Evolutionary conservation across 1,140 invertebrate genomes (phyloP).

Genomic region (Tigriopus japonicus): DNA sequence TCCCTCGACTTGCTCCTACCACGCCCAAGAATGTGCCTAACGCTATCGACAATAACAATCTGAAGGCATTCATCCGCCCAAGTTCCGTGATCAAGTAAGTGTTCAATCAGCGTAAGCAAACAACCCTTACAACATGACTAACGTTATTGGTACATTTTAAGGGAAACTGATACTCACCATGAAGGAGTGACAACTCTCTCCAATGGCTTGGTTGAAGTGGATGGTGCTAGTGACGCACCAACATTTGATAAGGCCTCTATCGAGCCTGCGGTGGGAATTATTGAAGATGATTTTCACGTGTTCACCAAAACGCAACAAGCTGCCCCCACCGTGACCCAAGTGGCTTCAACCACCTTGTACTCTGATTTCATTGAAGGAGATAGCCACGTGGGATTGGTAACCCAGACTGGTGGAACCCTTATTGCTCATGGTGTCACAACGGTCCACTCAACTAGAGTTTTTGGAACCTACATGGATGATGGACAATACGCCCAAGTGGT

Average conservation of each 20-base stretch:
- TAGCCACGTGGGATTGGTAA: slow-evolving; percentile 45
- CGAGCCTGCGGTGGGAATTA: not conserved
- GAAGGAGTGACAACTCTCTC: not conserved
- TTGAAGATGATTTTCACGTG: slow-evolving; percentile 2
- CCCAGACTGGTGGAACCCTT: slow-evolving; percentile 56
- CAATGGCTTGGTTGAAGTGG: slow-evolving; percentile 1
- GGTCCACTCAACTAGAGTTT: slow-evolving; percentile 64
- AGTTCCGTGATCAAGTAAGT: not conserved
- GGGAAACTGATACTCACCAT: not conserved
- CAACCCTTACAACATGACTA: not conserved
- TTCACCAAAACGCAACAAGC: not conserved
- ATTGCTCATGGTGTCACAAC: slow-evolving; percentile 61
- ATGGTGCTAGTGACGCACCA: not conserved
- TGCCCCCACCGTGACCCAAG: not conserved
- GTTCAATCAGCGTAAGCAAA: not conserved
- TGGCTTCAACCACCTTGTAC: slow-evolving; percentile 23
- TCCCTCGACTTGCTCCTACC: no score
- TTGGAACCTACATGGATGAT: slow-evolving; percentile 57
- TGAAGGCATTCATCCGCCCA: not conserved
- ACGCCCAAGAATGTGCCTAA: no score
- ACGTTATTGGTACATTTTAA: not conserved
- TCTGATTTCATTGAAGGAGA: slow-evolving; percentile 7
- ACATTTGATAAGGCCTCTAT: not conserved
- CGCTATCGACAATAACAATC: not conserved
- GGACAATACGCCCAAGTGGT: slow-evolving; percentile 58